phyloP scores from a whole-genome alignment of 1,140 invertebrate species.

The Pogonomyrmex californicus region DNA sequence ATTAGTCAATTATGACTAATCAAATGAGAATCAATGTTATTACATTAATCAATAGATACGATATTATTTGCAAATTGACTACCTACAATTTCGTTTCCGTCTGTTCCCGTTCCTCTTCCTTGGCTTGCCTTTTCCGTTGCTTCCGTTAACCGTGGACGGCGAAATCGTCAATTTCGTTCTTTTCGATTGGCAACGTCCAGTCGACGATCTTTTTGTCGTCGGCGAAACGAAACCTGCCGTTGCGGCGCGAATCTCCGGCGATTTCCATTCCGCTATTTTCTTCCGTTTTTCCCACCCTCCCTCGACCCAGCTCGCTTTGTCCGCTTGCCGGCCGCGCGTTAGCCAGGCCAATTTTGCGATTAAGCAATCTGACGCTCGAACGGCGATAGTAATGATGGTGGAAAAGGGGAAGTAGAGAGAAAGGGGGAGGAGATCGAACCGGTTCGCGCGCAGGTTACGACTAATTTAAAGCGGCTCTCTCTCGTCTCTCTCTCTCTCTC shows the following conservation, averaged over 20 bases:
- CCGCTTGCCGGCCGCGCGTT: conserved; percentile 23
- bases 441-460: conserved; percentile 35
- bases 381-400: conserved; percentile 15
- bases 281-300: conserved; percentile 22
- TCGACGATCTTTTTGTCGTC: conserved; percentile 58
- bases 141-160: not conserved
- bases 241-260: conserved; percentile 13
- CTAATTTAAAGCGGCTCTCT: conserved; percentile 40
- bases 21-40: not conserved
- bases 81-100: not conserved
- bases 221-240: conserved; percentile 23
- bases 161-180: conserved; percentile 48
- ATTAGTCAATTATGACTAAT: not conserved
- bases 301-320: conserved; percentile 27
- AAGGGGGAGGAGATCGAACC: conserved; percentile 8
- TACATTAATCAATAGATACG: not conserved
- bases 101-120: not conserved
- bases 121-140: not conserved
- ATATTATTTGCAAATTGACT: not conserved
- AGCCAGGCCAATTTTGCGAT: conserved; percentile 53
- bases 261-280: conserved; percentile 53
- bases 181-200: not conserved
- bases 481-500: too few relatives aligned
- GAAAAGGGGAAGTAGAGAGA: not conserved
- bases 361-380: conserved; percentile 59